Base-by-base conservation (phyloP, 2,113 vertebrate genomes). In the Connochaetes taurinus region DNA sequence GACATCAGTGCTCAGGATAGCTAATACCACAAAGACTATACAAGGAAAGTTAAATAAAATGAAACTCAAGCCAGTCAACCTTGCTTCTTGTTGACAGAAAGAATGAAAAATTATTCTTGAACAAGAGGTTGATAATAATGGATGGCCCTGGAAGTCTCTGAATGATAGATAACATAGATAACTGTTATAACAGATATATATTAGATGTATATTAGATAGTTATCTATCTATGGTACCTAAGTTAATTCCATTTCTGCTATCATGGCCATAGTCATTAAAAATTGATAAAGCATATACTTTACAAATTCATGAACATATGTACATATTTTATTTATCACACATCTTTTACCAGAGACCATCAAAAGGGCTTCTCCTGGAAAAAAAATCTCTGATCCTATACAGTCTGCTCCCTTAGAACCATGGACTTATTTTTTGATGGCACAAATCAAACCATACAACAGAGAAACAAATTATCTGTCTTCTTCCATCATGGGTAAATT, bases 301-400 rank as follows among this genome's bases (percentile, higher is more conserved):
- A 91, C n/a, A 93, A 97, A 55, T 95, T 94, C 78, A 89, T 92
- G 74, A 95, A 92, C 90, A 96, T 52, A 93, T 81, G 57, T 40
- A 90, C 29, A 90, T 3, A 84, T 71, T 89, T 85, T 57, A 85
- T 71, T 40, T 60, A 96, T 86, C 43, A 84, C 5, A 87, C n/a
- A 81, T 6, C 19, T 96, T 96, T 94, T 23, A 90, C 33, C 55
- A 87, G 67, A 55, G 11, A 47, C 71, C 36, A 74, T 17, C 7
- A 55, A 74, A 64, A 60, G 58, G 33, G 64, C 40, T 96, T 97
- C 78, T 97, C 55, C 95, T 95, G 58, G 67, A 90, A 91, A 91
- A 96, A 78, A 13, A 57, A 81, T 80, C n/a, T 78, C 80, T 95
- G 74, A 82, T 52, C 27, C 21, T 71, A 91, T 33, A 91, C 4